phyloP scores from a whole-genome alignment of 1,140 invertebrate genomes.

The Cotesia typhae region DNA sequence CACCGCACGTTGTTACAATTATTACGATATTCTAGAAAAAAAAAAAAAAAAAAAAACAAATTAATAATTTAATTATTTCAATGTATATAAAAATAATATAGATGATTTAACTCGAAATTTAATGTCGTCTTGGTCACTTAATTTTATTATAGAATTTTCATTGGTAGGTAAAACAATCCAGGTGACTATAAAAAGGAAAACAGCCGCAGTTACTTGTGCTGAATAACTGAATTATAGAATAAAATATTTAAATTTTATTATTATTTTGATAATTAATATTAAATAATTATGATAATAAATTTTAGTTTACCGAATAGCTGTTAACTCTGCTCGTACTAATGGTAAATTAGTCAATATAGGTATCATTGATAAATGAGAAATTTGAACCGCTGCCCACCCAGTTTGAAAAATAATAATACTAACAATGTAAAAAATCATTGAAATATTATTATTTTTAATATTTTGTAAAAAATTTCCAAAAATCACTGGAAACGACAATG shows the following conservation, averaged over 20 bases:
- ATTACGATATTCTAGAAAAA: conserved; percentile 68
- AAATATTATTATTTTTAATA: conserved; percentile 52
- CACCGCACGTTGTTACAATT: conserved; percentile 67
- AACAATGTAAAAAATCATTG: conserved; percentile 70
- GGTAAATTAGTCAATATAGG: conserved; percentile 76
- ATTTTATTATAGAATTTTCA: conserved; percentile 65
- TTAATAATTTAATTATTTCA: conserved; percentile 7
- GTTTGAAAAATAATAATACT: conserved; percentile 88
- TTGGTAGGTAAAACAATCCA: conserved; percentile 74
- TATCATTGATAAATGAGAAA: conserved; percentile 90
- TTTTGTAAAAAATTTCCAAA: conserved; percentile 72
- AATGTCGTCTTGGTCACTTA: conserved; percentile 75
- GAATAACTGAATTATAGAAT: conserved; percentile 72
- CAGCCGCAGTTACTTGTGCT: conserved; percentile 81
- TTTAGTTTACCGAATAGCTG: conserved; percentile 75
- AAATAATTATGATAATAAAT: too few species aligned
- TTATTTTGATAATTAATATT: too few species aligned
- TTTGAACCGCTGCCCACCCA: conserved; percentile 91
- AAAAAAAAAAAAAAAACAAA: conserved; percentile 28
- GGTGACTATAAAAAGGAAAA: conserved; percentile 80
- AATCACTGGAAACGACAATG: conserved; percentile 84
- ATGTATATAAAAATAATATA: background rate
- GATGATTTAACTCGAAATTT: conserved; percentile 77
- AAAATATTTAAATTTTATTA: background rate
- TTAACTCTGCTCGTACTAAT: conserved; percentile 78